Base-by-base conservation (phyloP, 2,113 vertebrate species). In the Poecile atricapillus region DNA sequence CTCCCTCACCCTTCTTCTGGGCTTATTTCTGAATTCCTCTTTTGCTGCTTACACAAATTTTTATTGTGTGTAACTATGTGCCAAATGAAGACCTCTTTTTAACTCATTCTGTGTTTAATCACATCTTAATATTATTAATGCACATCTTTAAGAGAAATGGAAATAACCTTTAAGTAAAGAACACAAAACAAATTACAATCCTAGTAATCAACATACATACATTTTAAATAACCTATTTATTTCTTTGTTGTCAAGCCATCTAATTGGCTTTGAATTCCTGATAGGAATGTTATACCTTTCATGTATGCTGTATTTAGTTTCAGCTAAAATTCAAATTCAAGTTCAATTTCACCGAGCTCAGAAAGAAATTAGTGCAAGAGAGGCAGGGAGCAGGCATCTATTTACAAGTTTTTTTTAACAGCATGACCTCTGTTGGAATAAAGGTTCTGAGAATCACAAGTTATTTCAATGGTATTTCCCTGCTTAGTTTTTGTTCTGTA, bases 81-180 rank as follows among this genome's bases (percentile, higher is more conserved):
- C 9, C 55, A 78, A 50, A 87, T 14, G 2, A 73, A 65, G 37
- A 60, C 30, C 4, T 43, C 64, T 55, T 39, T 53, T 67, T 0
- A 41, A 58, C 16, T 92, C 6, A 46, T 65, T 79, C 15, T 83
- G 7, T 65, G 15, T 23, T 71, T 77, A 86, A 58, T 76, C 41
- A 16, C 35, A 62, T 67, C 31, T 85, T 76, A 78, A 41, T 79
- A 67, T 82, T 67, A 55, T 30, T 24, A 74, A 21, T 90, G 11
- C 62, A 11, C 11, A 71, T 75, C 47, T 63, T 78, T 44, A 77
- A 84, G 14, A 75, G 3, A 33, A 89, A 82, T 49, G 44, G 25
- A 84, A 87, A 68, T 71, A 64, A 75, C 37, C 15, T 85, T 71
- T 68, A 92, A 90, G 56, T 69, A 94, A 93, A 82, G 20, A 92